A percentile compares a stretch with the other conserved stretches of the same genome.
Conservation (phyloP, 2,797 vertebrate species). For the Monodelphis domestica region DNA sequence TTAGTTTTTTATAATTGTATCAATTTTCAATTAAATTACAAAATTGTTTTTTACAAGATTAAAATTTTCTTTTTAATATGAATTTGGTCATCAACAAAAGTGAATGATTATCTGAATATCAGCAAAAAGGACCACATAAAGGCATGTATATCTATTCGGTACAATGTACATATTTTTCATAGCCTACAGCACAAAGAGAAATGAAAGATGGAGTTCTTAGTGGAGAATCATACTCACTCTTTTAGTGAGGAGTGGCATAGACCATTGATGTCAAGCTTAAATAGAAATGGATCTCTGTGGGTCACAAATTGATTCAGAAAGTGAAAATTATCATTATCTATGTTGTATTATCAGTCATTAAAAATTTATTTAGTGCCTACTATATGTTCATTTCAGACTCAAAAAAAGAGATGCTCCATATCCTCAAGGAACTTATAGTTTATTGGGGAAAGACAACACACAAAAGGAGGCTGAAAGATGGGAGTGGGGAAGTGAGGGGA, state of each 20-base stretch:
- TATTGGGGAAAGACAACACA: no score
- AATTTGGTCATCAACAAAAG: background rate
- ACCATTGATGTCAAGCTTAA: background rate
- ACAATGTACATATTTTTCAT: background rate
- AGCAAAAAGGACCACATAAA: background rate
- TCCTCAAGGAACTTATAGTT: no score
- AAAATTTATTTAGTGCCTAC: no score
- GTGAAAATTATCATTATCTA: background rate
- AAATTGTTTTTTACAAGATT: no score
- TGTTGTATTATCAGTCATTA: no score
- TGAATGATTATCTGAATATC: background rate
- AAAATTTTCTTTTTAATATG: background rate
- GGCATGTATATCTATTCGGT: background rate
- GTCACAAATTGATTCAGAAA: background rate
- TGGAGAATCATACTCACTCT: background rate
- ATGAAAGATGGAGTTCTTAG: background rate
- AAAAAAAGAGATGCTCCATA: no score
- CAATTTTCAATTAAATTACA: no score
- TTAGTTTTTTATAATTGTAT: slow-evolving; percentile 13
- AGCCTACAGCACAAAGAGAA: background rate
- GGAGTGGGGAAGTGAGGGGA: no score
- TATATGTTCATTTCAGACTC: no score
- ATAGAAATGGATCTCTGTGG: background rate
- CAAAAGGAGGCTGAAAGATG: no score
- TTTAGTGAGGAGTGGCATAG: slow-evolving; percentile 12